Evolutionary conservation across 2,888 invertebrate genomes (phyloP), one percentile per base, ranked within the genome.

Genomic region (Ischnus inquisitorius): DNA sequence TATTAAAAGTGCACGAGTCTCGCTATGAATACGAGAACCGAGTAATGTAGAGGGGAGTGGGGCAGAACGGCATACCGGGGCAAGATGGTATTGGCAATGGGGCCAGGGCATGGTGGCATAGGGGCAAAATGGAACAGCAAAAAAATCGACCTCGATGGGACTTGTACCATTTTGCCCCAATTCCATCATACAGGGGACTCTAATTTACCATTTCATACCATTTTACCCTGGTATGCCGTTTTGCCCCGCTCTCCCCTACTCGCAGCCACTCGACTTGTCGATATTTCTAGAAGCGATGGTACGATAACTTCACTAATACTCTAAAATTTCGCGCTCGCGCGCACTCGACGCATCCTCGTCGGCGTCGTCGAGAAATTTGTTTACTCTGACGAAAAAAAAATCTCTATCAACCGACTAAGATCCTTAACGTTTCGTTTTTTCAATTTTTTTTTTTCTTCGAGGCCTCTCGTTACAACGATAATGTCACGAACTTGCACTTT

Each of bases 241-340:
- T n/a, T n/a, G n/a, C n/a, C n/a, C n/a, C n/a, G n/a, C n/a, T n/a
- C n/a, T n/a, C n/a, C n/a, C n/a, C n/a, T n/a, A 48, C 62, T 62
- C 34, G 62, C n/a, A 16, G 71, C 64, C 25, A 25, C 64, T 71
- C 51, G 19, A 48, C 54, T 12, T 8, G 54, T 46, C 60, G 78
- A 75, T 84, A 84, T 84, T 84, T 84, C 81, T 79, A 75, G 84
- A 84, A 79, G 76, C 75, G 84, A 84, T 84, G 57, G 57, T 67
- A 74, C 22, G 16, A 78, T 28, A 62, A 19, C 71, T 22, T 2
- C 57, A 34, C 34, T 34, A 34, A 34, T 25, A 64, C 62, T 75
- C 77, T n/a, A 19, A 25, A 12, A 48, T 6, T 16, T n/a, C 22
- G 69, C 69, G 43, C 22, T 57, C 43, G 67, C 34, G n/a, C 71